phyloP scores from a whole-genome alignment of 2,888 invertebrate genomes.

The Rhamphomyia laevipes region DNA sequence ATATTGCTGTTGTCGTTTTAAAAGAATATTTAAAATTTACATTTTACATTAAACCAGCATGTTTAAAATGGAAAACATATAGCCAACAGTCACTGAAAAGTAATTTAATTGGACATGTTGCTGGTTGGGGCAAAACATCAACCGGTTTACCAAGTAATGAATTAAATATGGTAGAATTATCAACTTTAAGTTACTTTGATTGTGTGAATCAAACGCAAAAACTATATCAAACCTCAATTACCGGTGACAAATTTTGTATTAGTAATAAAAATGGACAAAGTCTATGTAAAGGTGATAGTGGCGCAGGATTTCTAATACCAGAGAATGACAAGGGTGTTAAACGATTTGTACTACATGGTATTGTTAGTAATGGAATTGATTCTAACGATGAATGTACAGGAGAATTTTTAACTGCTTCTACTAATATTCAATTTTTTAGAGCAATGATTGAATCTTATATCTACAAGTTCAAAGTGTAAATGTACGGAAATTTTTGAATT shows the following conservation, averaged over 20 bases:
- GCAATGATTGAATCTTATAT: no score
- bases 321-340: not conserved
- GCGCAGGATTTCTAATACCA: conserved; percentile 20
- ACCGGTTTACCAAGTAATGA: conserved; percentile 9
- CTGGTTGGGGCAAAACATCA: conserved; percentile 20
- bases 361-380: conserved; percentile 18
- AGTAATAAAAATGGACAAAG: conserved; percentile 15
- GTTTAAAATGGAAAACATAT: no score
- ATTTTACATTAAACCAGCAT: no score
- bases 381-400: not conserved
- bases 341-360: conserved; percentile 20
- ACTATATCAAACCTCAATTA: conserved; percentile 11
- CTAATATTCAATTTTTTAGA: conserved; percentile 17
- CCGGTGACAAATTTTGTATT: conserved; percentile 27
- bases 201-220: conserved; percentile 15
- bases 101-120: conserved; percentile 12
- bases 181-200: conserved; percentile 13
- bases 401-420: conserved; percentile 11
- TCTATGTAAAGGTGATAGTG: conserved; percentile 24
- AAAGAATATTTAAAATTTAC: no score
- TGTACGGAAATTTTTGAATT: no score
- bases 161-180: conserved; percentile 15
- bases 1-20: no score
- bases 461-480: no score
- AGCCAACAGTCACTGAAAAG: conserved; percentile 7